Percentiles rank a stretch among this genome's conserved stretches.
phyloP scores from a whole-genome alignment of 2,888 invertebrate species.

The Dasypogon diadema region DNA sequence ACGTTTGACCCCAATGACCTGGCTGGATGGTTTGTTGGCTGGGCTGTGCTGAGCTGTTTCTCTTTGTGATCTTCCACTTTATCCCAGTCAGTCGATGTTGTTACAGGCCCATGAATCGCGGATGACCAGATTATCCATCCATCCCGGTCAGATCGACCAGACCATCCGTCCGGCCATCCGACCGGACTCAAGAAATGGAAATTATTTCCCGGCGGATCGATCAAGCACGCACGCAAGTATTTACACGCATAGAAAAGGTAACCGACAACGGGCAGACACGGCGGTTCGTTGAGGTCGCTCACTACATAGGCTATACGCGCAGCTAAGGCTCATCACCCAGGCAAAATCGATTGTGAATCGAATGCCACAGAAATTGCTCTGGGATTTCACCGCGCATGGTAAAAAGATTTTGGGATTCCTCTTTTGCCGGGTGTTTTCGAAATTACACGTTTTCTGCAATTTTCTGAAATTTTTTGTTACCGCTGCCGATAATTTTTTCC shows the following conservation, averaged over 20 bases:
- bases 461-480: slow-evolving; percentile 5
- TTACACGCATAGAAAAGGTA: slow-evolving; percentile 35
- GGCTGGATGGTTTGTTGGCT: not conserved
- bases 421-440: slow-evolving; percentile 9
- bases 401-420: slow-evolving; percentile 33
- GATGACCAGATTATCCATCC: not conserved
- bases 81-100: not conserved
- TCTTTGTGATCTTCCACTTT: slow-evolving; percentile 32
- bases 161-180: not conserved
- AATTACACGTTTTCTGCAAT: slow-evolving; percentile 44
- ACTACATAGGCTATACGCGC: not conserved
- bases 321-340: not conserved
- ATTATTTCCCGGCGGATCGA: slow-evolving; percentile 47
- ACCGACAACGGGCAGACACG: not conserved
- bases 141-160: not conserved
- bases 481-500: not conserved
- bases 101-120: not conserved
- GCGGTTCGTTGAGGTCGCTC: slow-evolving; percentile 4
- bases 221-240: slow-evolving; percentile 51
- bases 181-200: slow-evolving; percentile 23
- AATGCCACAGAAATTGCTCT: slow-evolving; percentile 20
- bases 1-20: slow-evolving; percentile 6
- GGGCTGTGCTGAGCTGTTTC: not conserved
- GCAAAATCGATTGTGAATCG: slow-evolving; percentile 34
- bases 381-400: not conserved